A percentile compares a stretch with the other conserved stretches of the same genome.
Evolutionary conservation across 1,140 invertebrate genomes (phyloP).

Genomic region (Sitodiplosis mosellana): DNA sequence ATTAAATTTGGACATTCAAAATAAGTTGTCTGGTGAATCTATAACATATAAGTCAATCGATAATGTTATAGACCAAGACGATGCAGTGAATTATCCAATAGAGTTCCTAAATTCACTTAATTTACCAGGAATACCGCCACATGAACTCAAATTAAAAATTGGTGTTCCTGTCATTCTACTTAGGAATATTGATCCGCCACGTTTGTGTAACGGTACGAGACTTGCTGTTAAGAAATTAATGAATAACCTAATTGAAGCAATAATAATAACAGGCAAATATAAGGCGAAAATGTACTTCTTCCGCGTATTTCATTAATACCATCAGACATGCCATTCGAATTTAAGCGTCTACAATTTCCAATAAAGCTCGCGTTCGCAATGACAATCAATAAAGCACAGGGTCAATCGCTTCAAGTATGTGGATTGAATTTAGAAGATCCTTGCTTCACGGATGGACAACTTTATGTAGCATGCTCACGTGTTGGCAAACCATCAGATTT

Average conservation of each 20-base stretch:
- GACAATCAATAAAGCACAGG: conserved; percentile 36
- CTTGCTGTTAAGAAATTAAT: conserved; percentile 11
- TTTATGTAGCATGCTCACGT: conserved; percentile 15
- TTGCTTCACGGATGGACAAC: conserved; percentile 9
- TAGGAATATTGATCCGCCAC: conserved; percentile 18
- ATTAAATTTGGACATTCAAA: neutral
- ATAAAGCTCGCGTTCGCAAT: conserved; percentile 29
- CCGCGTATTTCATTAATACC: conserved; percentile 19
- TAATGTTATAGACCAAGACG: conserved; percentile 10
- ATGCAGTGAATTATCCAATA: conserved; percentile 10
- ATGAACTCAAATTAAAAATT: conserved; percentile 9
- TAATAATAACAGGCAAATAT: conserved; percentile 14
- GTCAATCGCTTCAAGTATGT: conserved; percentile 23
- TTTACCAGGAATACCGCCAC: conserved; percentile 10
- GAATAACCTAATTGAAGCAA: conserved; percentile 15
- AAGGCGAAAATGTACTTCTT: conserved; percentile 19
- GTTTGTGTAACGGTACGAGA: conserved; percentile 22
- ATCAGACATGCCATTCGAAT: conserved; percentile 6
- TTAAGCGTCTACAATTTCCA: conserved; percentile 7
- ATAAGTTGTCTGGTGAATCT: conserved; percentile 5
- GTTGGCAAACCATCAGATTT: conserved; percentile 6
- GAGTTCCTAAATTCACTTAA: conserved; percentile 13
- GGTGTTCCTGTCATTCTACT: conserved; percentile 24
- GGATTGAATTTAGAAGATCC: conserved; percentile 17
- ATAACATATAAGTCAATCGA: conserved; percentile 14